Conservation (phyloP, 2,113 vertebrate genomes). For the Todiramphus chloris region DNA sequence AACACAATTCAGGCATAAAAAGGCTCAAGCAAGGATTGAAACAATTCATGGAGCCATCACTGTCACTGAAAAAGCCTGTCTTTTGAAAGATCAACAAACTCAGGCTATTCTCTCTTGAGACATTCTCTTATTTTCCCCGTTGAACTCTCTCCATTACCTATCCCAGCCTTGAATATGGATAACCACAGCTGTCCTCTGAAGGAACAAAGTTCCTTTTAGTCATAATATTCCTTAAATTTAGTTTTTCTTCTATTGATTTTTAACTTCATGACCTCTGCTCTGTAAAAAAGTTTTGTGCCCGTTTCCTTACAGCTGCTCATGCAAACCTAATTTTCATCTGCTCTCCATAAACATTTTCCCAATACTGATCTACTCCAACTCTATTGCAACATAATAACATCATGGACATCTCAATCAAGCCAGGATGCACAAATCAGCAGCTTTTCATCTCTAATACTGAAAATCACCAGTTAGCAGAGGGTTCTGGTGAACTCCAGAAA, state of each 20-base stretch:
- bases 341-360: not conserved
- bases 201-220: not conserved
- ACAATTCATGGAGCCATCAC: not conserved
- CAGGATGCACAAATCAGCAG: not conserved
- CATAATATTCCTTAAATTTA: not conserved
- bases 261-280: not conserved
- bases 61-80: not conserved
- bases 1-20: not conserved
- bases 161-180: rapidly evolving
- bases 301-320: not conserved
- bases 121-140: rapidly evolving
- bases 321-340: not conserved
- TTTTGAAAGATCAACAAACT: not conserved
- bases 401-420: not conserved
- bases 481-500: not conserved
- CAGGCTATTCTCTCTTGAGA: rapidly evolving
- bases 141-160: not conserved
- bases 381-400: not conserved
- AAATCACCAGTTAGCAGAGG: not conserved
- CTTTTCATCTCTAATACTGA: not conserved
- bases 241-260: not conserved
- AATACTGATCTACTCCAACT: not conserved
- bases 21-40: not conserved
- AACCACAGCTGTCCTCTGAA: not conserved
- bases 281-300: not conserved